These are phyloP conservation scores for Oreotragus oreotragus DNA, from an alignment of 2,113 vertebrate genomes.

Conservation along the genomic window DNA sequence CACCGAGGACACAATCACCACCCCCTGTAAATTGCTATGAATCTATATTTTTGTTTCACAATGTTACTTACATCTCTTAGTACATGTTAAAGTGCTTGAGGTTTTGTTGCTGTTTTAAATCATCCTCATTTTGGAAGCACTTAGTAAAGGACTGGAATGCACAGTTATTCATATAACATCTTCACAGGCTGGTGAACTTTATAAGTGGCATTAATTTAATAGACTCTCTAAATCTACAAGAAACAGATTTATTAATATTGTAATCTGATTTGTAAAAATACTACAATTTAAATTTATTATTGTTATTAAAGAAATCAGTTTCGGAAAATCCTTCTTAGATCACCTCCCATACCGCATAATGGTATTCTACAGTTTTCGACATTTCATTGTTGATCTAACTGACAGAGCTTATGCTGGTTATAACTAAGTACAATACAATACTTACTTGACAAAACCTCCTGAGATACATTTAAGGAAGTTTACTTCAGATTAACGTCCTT, in stretches of 20 bases:
- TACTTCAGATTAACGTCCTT: background rate
- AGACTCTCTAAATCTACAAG: background rate
- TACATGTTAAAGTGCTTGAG: background rate
- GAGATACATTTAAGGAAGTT: background rate
- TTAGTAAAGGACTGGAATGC: background rate
- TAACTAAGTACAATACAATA: background rate
- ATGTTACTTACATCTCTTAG: background rate
- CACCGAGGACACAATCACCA: background rate
- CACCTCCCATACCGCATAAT: background rate
- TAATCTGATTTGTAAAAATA: background rate
- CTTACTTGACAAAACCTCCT: background rate
- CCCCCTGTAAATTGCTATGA: no score
- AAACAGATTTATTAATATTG: background rate
- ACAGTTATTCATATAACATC: background rate
- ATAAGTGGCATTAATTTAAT: background rate
- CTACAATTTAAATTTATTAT: background rate
- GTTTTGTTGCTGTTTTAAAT: background rate
- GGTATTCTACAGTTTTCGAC: background rate
- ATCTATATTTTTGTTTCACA: background rate
- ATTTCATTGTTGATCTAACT: background rate
- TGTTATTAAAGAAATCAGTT: background rate
- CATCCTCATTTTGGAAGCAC: background rate
- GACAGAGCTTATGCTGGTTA: background rate
- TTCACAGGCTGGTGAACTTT: background rate
- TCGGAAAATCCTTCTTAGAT: background rate